Base-by-base conservation (phyloP, 2,888 invertebrate genomes). In the Calameuta filiformis region DNA sequence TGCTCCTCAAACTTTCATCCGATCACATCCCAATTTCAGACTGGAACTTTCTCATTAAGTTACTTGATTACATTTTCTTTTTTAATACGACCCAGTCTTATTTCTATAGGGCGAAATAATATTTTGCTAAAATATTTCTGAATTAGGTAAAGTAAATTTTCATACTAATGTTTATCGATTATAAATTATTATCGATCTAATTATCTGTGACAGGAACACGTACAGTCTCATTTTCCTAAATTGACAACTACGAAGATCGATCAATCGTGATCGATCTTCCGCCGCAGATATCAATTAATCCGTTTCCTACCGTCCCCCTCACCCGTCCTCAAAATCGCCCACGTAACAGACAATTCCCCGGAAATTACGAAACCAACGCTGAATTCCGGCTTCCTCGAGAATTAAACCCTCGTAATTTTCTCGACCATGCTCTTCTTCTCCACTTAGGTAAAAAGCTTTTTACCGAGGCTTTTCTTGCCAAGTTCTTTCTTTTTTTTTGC, bases 391-490 rank as follows among this genome's bases (percentile, higher is more conserved):
- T 56, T 56, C 56, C 9, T 56, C 56, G 56, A 56, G 56, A 23
- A 15, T 23, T 56, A 56, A 56, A 56, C 23, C 56, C 9, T 1
- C 9, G 56, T 56, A 56, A 56, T 56, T 56, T 56, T 73, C 34
- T 76, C 35, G 33, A 35, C 11, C 56, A n/a, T 77, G 76, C 12
- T 71, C 73, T 75, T 75, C 76, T 76, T 79, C 78, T 81, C 78
- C 81, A 84, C 83, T 87, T 83, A 85, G 84, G 81, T 82, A 84
- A 85, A 87, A 86, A 86, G 87, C 85, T 82, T 87, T 87, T 85
- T 81, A 86, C 84, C 83, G 84, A 84, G 80, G 78, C 74, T 78
- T 77, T 77, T 40, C 68, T 68, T 56, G 30, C 12, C 31, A 34
- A 71, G 12, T n/a, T 69, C 12, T 1, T 69, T 12, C 11, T 12